Base-by-base conservation (phyloP, 2,113 vertebrate species). In the Tenebrosternarchus preto region DNA sequence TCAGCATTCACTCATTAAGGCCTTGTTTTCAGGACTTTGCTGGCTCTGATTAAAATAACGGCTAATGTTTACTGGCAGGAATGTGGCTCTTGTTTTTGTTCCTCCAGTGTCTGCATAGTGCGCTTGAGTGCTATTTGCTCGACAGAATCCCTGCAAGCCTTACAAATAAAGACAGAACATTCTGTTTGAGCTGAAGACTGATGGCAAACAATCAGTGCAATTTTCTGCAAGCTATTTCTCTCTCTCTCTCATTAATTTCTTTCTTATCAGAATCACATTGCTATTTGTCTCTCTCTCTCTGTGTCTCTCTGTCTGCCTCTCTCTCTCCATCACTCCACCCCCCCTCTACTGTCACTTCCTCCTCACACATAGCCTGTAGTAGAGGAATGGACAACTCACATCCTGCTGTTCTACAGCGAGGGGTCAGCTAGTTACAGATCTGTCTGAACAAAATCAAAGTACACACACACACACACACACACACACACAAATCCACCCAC, bases 41-140 rank as follows among this genome's bases (percentile, higher is more conserved):
- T 76, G 60, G n/a, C 67, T 82, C 80, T 80, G 81, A 82, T 82
- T 82, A 69, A 31, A 77, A 53, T 67, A 33, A 80, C 84, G 74
- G 63, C 82, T 76, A 75, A 56, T 70, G 43, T 59, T 78, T 31
- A 78, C 36, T 39, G 24, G 53, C 76, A 68, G 76, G 81, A 83
- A 68, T 75, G 46, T 31, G 24, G 69, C 39, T 53, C 36, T 46
- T 75, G 69, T 74, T 85, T 68, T 61, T 83, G 71, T 80, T 77
- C 61, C 59, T 69, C 46, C 11, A 29, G 27, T 53, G 66, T 36
- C 64, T 43, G 46, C 67, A 76, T 27, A 59, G 59, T 59, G 53
- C 22, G 70, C 46, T 27, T 39, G 50, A 77, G 59, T 57, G 82
- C 71, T 76, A 77, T 70, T 78, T 78, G 27, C 69, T 63, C 78